A percentile compares a stretch with the other conserved stretches of the same genome.
Conservation (phyloP, 2,113 vertebrate species). For the Equus quagga region DNA sequence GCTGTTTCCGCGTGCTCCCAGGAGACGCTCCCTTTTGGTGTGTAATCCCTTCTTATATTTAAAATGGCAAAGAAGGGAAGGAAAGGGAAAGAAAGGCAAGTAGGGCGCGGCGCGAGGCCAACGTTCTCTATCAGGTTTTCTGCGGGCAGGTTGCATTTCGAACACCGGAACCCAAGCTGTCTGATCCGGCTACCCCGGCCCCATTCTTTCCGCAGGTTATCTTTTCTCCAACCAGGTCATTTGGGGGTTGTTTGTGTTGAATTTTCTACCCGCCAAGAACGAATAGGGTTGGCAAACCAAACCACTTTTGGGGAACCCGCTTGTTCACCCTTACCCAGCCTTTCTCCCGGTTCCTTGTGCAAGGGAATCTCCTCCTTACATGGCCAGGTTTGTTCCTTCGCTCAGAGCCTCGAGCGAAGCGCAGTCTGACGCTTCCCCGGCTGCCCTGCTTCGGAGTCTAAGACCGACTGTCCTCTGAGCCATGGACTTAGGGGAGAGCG, state of each 20-base stretch:
- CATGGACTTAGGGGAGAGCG: not conserved
- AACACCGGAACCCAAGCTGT: not conserved
- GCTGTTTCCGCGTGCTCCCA: not conserved
- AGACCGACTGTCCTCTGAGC: not conserved
- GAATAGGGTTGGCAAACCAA: not conserved
- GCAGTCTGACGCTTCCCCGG: fast-evolving
- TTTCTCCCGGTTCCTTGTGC: not conserved
- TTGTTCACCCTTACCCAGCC: not conserved
- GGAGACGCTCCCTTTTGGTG: not conserved
- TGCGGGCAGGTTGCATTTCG: not conserved
- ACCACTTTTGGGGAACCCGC: not conserved
- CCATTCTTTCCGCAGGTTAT: not conserved
- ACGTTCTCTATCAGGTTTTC: not conserved
- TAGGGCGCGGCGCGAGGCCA: fast-evolving
- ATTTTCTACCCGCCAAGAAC: not conserved
- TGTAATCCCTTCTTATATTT: not conserved
- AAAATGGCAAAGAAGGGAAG: not conserved
- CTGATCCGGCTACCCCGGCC: not conserved
- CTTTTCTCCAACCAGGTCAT: not conserved
- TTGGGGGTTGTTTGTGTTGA: not conserved
- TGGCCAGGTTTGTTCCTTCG: not conserved
- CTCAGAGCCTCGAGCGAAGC: not conserved
- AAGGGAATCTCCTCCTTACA: not conserved
- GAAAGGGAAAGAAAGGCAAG: not conserved
- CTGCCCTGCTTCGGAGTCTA: not conserved